Evolutionary conservation across 2,113 vertebrate genomes (phyloP).

Genomic region (Delphinus delphis): DNA sequence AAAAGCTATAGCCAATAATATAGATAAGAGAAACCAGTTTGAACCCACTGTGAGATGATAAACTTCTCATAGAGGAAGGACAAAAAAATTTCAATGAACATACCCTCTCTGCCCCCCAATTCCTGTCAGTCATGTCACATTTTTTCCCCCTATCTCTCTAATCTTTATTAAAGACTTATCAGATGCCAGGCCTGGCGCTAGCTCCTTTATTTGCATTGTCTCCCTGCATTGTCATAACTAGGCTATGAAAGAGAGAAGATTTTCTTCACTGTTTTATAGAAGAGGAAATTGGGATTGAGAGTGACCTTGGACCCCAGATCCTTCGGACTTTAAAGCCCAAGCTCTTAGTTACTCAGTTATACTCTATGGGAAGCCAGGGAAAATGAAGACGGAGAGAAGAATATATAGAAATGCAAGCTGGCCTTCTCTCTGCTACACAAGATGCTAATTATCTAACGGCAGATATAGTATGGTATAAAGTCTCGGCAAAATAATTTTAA

Average conservation of each 20-base stretch:
- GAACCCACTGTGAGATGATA: background rate
- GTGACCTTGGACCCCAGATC: background rate
- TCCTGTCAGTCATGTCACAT: background rate
- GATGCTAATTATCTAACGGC: constrained; percentile 17
- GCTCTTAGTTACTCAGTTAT: background rate
- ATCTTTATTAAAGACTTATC: background rate
- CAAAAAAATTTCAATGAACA: background rate
- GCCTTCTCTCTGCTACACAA: background rate
- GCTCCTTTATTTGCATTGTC: background rate
- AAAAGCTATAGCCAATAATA: background rate
- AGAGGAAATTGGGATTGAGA: background rate
- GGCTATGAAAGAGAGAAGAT: background rate
- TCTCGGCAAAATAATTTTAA: background rate
- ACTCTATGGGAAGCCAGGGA: background rate
- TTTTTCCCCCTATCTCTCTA: background rate
- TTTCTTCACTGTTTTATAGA: background rate
- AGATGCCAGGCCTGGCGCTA: background rate
- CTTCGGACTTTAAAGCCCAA: background rate
- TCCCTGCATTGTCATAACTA: background rate
- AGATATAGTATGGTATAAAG: background rate
- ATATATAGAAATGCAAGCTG: background rate
- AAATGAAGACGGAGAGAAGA: background rate
- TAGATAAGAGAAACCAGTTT: background rate
- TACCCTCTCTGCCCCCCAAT: background rate
- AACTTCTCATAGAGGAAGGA: background rate